These are phyloP conservation scores for Peucedramus taeniatus DNA, from an alignment of 2,113 vertebrate species.

Conservation along the genomic window DNA sequence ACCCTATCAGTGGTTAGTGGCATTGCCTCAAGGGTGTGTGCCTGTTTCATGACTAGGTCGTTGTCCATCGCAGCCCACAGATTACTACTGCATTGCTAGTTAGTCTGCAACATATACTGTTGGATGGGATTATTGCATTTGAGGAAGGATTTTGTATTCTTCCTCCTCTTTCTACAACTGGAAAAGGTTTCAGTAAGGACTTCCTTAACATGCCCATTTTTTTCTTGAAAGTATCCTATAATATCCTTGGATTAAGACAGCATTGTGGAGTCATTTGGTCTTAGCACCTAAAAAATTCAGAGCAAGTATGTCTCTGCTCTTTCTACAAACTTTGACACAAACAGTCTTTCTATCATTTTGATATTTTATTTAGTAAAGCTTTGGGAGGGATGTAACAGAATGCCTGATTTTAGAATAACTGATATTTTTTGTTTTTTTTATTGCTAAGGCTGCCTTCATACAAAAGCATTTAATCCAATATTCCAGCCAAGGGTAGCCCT, in stretches of 20 bases:
- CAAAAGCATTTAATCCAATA: background rate
- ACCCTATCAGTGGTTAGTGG: background rate
- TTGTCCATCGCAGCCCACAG: background rate
- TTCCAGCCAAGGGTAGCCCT: background rate
- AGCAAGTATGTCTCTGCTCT: background rate
- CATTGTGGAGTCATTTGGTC: background rate
- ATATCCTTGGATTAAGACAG: background rate
- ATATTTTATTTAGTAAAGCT: background rate
- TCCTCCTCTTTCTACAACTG: background rate
- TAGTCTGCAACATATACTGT: background rate
- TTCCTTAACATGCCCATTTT: background rate
- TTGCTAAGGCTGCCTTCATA: background rate
- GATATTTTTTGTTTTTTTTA: background rate
- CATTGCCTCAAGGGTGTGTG: fast-evolving
- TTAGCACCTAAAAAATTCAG: background rate
- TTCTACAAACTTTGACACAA: background rate
- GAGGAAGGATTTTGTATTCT: background rate
- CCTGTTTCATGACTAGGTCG: background rate
- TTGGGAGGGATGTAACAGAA: background rate
- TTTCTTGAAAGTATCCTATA: background rate
- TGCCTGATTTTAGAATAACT: background rate
- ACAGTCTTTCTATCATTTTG: background rate
- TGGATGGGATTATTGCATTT: background rate
- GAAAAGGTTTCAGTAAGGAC: background rate
- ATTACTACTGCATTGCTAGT: background rate